A percentile compares a stretch with the other conserved stretches of the same genome.
phyloP scores from a whole-genome alignment of 2,888 invertebrate species.

The Entomobrya proxima region DNA sequence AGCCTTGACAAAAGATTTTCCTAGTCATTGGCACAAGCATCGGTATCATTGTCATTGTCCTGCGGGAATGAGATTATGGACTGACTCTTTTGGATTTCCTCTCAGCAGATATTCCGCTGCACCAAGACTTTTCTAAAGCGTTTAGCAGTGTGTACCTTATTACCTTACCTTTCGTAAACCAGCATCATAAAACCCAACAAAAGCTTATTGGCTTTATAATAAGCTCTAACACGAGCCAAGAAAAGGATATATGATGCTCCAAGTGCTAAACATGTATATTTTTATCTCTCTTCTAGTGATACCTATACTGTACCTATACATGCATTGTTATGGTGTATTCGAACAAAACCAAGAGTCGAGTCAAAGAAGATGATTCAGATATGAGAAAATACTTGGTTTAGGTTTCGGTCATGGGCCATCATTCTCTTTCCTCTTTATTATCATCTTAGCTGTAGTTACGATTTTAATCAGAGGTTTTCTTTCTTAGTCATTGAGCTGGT shows the following conservation, averaged over 20 bases:
- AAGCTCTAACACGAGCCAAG: too few species aligned
- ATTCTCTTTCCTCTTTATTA: neutral
- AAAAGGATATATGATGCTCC: too few species aligned
- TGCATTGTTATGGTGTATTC: neutral
- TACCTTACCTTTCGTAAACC: too few species aligned
- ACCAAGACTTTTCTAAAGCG: neutral
- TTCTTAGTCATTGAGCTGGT: neutral
- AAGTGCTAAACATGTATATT: too few species aligned
- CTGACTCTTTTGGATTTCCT: constrained; percentile 19
- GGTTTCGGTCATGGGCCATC: constrained; percentile 40
- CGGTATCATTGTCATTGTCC: constrained; percentile 45
- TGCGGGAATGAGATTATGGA: constrained; percentile 21
- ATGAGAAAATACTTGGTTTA: constrained; percentile 14
- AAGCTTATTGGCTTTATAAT: too few species aligned
- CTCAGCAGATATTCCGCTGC: neutral
- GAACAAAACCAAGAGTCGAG: too few species aligned
- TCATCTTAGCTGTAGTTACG: constrained; percentile 10
- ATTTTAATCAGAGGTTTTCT: constrained; percentile 50
- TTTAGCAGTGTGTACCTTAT: too few species aligned
- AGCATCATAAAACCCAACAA: too few species aligned
- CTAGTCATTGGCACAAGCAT: constrained; percentile 53
- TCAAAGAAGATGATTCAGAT: constrained; percentile 5
- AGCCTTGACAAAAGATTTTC: constrained; percentile 47
- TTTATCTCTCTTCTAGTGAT: too few species aligned
- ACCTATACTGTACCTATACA: neutral